Evolutionary conservation across 2,888 invertebrate species (phyloP).

Genomic region (Ormyrus rosae): DNA sequence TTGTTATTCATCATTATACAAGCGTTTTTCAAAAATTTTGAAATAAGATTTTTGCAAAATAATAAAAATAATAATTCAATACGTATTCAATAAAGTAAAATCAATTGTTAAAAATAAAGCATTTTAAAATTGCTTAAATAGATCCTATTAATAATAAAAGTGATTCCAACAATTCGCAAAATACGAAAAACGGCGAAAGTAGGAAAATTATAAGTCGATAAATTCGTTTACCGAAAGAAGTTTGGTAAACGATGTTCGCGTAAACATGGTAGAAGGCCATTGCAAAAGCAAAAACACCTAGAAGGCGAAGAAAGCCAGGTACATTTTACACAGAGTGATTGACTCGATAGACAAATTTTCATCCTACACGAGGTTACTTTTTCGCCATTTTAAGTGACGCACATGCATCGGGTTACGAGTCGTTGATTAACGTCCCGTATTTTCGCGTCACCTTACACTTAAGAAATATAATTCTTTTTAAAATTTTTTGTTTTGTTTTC

Average conservation of each 20-base stretch:
- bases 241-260: slow-evolving; percentile 18
- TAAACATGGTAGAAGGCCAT: slow-evolving; percentile 31
- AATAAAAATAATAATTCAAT: too few relatives aligned
- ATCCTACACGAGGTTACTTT: slow-evolving; percentile 11
- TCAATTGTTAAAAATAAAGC: slow-evolving; percentile 28
- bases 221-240: slow-evolving; percentile 29
- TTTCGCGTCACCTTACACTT: slow-evolving; percentile 15
- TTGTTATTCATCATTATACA: slow-evolving; percentile 59
- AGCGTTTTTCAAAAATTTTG: background rate
- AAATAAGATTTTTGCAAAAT: too few relatives aligned
- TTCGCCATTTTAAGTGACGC: slow-evolving; percentile 24
- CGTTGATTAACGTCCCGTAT: background rate
- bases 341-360: slow-evolving; percentile 36
- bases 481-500: slow-evolving; percentile 35
- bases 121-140: background rate
- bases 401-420: background rate
- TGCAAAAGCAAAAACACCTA: slow-evolving; percentile 52
- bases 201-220: slow-evolving; percentile 17
- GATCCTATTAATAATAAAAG: background rate
- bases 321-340: slow-evolving; percentile 51
- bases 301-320: slow-evolving; percentile 55
- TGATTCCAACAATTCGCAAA: background rate
- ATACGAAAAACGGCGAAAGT: slow-evolving; percentile 3
- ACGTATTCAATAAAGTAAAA: background rate
- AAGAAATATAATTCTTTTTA: slow-evolving; percentile 51